Base-by-base conservation (phyloP, 2,888 invertebrate genomes). In the Cephus pulcher region DNA sequence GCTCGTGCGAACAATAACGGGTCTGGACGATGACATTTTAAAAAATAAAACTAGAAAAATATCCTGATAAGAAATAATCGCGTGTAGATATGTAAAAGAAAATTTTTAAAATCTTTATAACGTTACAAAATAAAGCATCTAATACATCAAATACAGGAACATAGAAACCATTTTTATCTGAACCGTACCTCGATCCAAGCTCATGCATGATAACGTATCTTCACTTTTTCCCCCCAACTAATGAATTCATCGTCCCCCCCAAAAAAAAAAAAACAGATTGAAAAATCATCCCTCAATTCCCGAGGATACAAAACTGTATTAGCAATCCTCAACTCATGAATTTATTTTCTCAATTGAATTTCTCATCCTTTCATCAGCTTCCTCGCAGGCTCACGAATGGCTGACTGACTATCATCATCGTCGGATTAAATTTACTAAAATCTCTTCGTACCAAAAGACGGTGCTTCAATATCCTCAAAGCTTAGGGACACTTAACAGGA, bases 1-100 rank as follows among this genome's bases (percentile, higher is more conserved):
- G 69, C 75, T 76, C 76, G 81, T 79, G 79, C 79, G 78, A 84
- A 82, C 81, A 82, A 82, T 84, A 82, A 81, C 84, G 83, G 80
- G 81, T 82, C 82, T 80, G 40, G 40, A 56, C 9, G 40, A 23
- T 56, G 23, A 23, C 23, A 23, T 56, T 56, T 23, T 23, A 2
- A 6, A 23, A 56, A 56, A 56, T 35, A 56, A 56, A 56, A 23
- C 0, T 23, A 9, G 9, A 9, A 23, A 40, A 23, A 23, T 56
- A 23, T 23, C 23, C 6, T 56, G 23, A 2, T 23, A 23, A 23
- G 23, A 23, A 9, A 56, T 56, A 56, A 56, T 56, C 6, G 40
- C 23, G 9, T 2, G 23, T 56, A 56, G 6, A 23, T 23, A 40
- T 9, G 40, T 23, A 56, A 56, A 56, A 56, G 9, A 56, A 6